A percentile compares a stretch with the other conserved stretches of the same genome.
Conservation (phyloP, 2,888 invertebrate genomes). For the Stenoptilia bipunctidactyla region DNA sequence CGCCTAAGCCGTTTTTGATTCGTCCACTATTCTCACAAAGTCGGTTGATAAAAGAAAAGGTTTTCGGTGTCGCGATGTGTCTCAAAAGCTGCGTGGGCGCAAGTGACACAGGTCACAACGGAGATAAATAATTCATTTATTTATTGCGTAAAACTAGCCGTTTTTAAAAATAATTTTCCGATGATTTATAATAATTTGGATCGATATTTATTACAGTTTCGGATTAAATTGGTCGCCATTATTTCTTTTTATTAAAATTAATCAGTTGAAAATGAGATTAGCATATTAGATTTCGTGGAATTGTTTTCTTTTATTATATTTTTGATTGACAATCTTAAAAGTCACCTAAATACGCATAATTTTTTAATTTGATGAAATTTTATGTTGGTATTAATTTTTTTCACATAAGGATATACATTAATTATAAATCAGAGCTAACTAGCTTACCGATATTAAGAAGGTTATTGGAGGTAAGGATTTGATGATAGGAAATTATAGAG, state of each 20-base stretch:
- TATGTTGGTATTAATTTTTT: no score
- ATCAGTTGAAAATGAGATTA: neutral
- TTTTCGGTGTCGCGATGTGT: neutral
- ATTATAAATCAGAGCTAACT: no score
- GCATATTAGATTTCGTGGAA: neutral
- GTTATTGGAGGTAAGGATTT: no score
- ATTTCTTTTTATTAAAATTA: neutral
- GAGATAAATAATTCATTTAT: slow-evolving; percentile 1
- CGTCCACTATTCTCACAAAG: neutral
- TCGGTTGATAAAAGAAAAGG: slow-evolving; percentile 1
- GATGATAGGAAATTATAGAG: no score
- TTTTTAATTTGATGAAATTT: no score
- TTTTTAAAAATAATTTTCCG: slow-evolving; percentile 1
- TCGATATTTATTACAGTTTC: neutral
- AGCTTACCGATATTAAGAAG: no score
- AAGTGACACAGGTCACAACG: slow-evolving; percentile 1
- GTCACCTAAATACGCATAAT: no score
- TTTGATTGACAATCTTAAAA: no score
- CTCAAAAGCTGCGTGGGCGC: slow-evolving; percentile 5
- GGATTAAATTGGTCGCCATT: neutral
- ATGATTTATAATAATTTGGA: neutral
- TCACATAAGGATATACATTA: no score
- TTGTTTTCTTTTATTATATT: neutral
- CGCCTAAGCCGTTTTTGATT: neutral
- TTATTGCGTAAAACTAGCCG: slow-evolving; percentile 1